Evolutionary conservation across 2,797 vertebrate genomes (phyloP).

Genomic region (Nyctibius grandis): DNA sequence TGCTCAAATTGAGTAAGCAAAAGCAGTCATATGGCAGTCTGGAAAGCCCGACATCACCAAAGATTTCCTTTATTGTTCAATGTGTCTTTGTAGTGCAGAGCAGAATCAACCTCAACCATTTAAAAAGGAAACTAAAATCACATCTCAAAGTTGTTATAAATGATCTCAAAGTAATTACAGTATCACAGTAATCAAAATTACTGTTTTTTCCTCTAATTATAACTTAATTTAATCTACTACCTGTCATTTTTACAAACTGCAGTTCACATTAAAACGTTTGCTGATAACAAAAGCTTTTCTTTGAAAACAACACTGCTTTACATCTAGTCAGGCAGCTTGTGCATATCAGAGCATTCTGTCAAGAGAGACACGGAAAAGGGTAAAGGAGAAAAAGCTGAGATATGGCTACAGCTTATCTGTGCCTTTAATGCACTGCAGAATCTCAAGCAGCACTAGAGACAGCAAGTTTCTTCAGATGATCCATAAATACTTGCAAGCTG

Average conservation of each 20-base stretch:
- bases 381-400: slow-evolving; percentile 41
- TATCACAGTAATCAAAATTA: slow-evolving; percentile 57
- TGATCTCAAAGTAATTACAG: slow-evolving; percentile 43
- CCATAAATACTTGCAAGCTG: slow-evolving; percentile 98
- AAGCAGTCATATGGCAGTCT: slow-evolving; percentile 34
- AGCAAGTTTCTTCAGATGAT: slow-evolving; percentile 97
- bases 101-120: slow-evolving; percentile 42
- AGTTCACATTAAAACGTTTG: slow-evolving; percentile 30
- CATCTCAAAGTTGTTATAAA: slow-evolving; percentile 17
- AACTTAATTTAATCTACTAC: slow-evolving; percentile 46
- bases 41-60: slow-evolving; percentile 33
- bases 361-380: slow-evolving; percentile 5
- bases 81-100: slow-evolving; percentile 3
- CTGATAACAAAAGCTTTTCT: slow-evolving; percentile 5
- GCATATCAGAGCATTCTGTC: slow-evolving; percentile 54
- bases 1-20: slow-evolving; percentile 38
- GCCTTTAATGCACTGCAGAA: background rate
- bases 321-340: slow-evolving; percentile 58
- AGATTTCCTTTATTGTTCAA: slow-evolving; percentile 49
- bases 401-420: slow-evolving; percentile 34
- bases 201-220: slow-evolving; percentile 51
- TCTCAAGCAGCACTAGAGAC: slow-evolving; percentile 92
- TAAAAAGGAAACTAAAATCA: slow-evolving; percentile 53
- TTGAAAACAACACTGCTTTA: slow-evolving; percentile 40
- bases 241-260: slow-evolving; percentile 33